phyloP scores from a whole-genome alignment of 2,113 vertebrate species.

The Telmatochromis brachygnathus region DNA sequence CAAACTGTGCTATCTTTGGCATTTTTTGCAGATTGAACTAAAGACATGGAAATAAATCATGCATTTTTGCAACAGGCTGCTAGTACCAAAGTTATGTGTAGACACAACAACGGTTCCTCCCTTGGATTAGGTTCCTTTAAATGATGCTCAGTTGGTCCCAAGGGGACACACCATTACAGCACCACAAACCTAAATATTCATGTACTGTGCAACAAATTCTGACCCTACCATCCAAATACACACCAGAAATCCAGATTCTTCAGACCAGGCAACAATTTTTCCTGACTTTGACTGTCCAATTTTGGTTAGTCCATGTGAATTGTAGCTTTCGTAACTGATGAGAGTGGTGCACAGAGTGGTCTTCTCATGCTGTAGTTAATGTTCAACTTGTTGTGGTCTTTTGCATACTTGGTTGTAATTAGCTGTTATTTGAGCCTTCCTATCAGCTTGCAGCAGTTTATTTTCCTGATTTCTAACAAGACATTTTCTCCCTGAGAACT shows the following conservation, averaged over 20 bases:
- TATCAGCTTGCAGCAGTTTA: background rate
- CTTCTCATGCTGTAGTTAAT: background rate
- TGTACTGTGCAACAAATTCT: background rate
- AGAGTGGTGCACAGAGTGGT: background rate
- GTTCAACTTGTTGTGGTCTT: background rate
- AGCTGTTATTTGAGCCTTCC: background rate
- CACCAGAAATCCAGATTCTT: background rate
- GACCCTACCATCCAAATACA: background rate
- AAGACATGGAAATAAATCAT: background rate
- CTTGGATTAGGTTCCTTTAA: background rate
- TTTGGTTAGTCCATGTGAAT: background rate
- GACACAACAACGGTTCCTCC: background rate
- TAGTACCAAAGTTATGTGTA: background rate
- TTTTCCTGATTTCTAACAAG: background rate
- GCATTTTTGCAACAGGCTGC: background rate
- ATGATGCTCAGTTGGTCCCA: background rate
- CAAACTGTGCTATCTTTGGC: background rate
- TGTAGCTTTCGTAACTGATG: background rate
- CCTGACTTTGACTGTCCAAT: background rate
- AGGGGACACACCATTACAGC: background rate
- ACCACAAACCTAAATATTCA: background rate
- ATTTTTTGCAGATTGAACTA: background rate
- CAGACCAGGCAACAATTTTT: background rate
- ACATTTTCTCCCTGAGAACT: background rate
- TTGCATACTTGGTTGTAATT: background rate